Conservation (phyloP, 1,140 invertebrate genomes). For the Drosophila malerkotliana region DNA sequence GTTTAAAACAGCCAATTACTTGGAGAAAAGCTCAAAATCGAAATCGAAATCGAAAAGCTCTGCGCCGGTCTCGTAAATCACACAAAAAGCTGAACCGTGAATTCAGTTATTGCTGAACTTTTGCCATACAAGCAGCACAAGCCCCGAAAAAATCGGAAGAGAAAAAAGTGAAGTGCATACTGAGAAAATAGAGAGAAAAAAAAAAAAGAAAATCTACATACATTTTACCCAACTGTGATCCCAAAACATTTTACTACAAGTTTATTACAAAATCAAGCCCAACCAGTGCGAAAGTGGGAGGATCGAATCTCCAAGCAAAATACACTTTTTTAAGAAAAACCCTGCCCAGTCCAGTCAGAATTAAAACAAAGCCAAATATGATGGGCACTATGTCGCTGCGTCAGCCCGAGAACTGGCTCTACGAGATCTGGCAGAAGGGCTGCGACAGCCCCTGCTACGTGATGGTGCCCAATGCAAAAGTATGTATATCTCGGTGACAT, state of each 20-base stretch:
- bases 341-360: constrained; percentile 10
- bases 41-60: constrained; percentile 56
- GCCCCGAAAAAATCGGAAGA: constrained; percentile 7
- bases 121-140: constrained; percentile 61
- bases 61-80: constrained; percentile 78
- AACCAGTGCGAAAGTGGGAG: constrained; percentile 31
- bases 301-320: constrained; percentile 17
- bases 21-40: constrained; percentile 43
- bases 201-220: background rate
- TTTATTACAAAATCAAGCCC: background rate
- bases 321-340: constrained; percentile 16
- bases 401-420: constrained; percentile 86
- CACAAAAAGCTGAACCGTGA: constrained; percentile 51
- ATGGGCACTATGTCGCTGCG: constrained; percentile 82
- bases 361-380: constrained; percentile 60
- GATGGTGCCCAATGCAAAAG: constrained; percentile 87
- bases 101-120: constrained; percentile 82
- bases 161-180: constrained; percentile 45
- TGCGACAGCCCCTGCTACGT: constrained; percentile 87
- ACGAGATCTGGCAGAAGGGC: constrained; percentile 87
- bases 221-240: constrained; percentile 45
- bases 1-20: constrained; percentile 18
- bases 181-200: background rate
- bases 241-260: constrained; percentile 4
- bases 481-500: constrained; percentile 82